phyloP scores from a whole-genome alignment of 2,888 invertebrate genomes.

The Arenicola marina region DNA sequence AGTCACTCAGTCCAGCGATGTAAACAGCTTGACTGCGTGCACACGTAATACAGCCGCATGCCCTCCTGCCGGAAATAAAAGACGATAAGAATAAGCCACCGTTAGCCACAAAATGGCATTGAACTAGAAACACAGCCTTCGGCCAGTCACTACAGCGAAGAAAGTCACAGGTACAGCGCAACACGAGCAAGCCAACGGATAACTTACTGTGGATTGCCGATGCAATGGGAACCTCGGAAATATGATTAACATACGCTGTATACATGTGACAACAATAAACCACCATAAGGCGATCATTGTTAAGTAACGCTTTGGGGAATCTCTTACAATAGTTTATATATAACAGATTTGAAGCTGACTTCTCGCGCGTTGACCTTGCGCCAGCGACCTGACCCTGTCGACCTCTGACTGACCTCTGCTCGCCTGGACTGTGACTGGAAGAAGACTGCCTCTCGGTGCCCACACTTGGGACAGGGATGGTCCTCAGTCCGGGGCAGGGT shows the following conservation, averaged over 20 bases:
- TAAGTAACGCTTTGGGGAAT: too few species aligned
- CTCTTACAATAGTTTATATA: too few species aligned
- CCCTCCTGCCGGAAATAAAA: conserved; percentile 71
- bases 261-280: too few species aligned
- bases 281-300: too few species aligned
- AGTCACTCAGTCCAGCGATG: conserved; percentile 92
- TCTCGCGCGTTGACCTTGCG: too few species aligned
- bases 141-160: background rate
- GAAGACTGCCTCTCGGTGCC: conserved; percentile 94
- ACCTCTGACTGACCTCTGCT: conserved; percentile 74
- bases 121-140: background rate
- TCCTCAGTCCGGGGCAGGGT: conserved; percentile 97
- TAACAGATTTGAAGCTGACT: too few species aligned
- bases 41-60: conserved; percentile 97
- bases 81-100: background rate
- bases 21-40: conserved; percentile 87
- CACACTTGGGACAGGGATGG: conserved; percentile 96
- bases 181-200: too few species aligned
- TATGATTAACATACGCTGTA: too few species aligned
- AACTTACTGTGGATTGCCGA: too few species aligned
- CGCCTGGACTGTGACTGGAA: conserved; percentile 96
- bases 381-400: too few species aligned
- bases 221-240: too few species aligned
- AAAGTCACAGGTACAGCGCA: background rate
- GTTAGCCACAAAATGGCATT: background rate